Evolutionary conservation across 2,113 vertebrate species (phyloP), one percentile per base, ranked within the genome.

Genomic region (Ellobius talpinus): DNA sequence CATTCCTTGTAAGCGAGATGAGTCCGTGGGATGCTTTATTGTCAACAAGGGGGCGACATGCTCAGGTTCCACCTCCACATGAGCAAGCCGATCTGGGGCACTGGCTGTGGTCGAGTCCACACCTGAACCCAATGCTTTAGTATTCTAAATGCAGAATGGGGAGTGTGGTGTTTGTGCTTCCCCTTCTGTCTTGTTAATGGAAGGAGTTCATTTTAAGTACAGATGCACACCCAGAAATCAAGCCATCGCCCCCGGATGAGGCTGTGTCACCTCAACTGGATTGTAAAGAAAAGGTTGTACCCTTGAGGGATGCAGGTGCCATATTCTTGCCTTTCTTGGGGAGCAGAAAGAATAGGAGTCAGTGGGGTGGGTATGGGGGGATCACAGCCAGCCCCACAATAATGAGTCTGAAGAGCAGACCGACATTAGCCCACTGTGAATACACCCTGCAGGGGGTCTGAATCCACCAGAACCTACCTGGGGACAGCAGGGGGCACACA

Each of bases 71-170:
- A 1, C 70, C 6, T 5, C 24, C 58, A 47, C 58, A 0, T 39
- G 23, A 10, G 5, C 50, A 36, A 7, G 42, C 52, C 29, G 13
- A 0, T 8, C 21, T 2, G n/a, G 3, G 0, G 81, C 0, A 17
- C 52, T 45, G 16, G 50, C 87, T 61, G 9, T 19, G 68, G 3
- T 52, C 72, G 3, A 24, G 1, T 29, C 55, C 14, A 2, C 39
- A 24, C 11, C 1, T 29, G 4, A 7, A 45, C 4, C 50, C 47
- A 33, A 23, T 1, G 50, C 23, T n/a, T 50, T 23, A 3, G 0
- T 2, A 11, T 16, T 36, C 63, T 7, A 7, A 50, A 23, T 14
- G 4, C 39, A 2, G 89, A 55, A 11, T 0, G 3, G 63, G 29
- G 19, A 65, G 0, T 14, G 1, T 36, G n/a, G 68, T 26, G 6